Evolutionary conservation across 2,888 invertebrate species (phyloP).

Genomic region (Boloria euphrosyne): DNA sequence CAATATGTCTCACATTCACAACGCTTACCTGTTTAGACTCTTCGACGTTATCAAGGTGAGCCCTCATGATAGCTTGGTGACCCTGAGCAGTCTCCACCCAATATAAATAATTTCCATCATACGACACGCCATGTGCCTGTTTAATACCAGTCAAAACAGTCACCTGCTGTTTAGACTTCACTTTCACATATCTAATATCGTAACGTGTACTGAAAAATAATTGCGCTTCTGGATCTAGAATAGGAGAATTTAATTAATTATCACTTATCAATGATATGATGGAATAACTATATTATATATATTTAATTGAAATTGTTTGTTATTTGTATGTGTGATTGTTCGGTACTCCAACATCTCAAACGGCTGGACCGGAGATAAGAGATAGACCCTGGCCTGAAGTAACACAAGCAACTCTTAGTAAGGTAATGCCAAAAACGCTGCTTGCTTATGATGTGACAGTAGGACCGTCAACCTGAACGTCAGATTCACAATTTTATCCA

Average conservation of each 20-base stretch:
- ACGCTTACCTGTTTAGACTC: constrained; percentile 72
- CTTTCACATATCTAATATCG: constrained; percentile 84
- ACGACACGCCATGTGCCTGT: constrained; percentile 85
- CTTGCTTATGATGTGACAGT: too few species aligned
- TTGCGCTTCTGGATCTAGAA: constrained; percentile 84
- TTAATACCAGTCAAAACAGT: constrained; percentile 60
- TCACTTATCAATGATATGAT: too few species aligned
- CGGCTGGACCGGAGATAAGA: too few species aligned
- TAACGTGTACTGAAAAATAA: constrained; percentile 86
- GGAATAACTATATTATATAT: too few species aligned
- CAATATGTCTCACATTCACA: background rate
- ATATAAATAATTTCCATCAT: constrained; percentile 86
- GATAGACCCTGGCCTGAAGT: too few species aligned
- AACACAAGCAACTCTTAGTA: too few species aligned
- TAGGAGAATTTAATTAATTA: background rate
- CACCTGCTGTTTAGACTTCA: constrained; percentile 78
- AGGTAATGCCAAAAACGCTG: background rate
- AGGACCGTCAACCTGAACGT: too few species aligned
- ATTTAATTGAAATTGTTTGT: too few species aligned
- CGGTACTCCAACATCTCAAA: too few species aligned
- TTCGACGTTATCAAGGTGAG: constrained; percentile 83
- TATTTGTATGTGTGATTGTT: too few species aligned
- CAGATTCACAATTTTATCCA: too few species aligned
- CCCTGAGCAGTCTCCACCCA: constrained; percentile 89
- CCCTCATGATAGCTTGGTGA: constrained; percentile 87